Base-by-base conservation (phyloP, 2,113 vertebrate species). In the Pachyramphus minor region DNA sequence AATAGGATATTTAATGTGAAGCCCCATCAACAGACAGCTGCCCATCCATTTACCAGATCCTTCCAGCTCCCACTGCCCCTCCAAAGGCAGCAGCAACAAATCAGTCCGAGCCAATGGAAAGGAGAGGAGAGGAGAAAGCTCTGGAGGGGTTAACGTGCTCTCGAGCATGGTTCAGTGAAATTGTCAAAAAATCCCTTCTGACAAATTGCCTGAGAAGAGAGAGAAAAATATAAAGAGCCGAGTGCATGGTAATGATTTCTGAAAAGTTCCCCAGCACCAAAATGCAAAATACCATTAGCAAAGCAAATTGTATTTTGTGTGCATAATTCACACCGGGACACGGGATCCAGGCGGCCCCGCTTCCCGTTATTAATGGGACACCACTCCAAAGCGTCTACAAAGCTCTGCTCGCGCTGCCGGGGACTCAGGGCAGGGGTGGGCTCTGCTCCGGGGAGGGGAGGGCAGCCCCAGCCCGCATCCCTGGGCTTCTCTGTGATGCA, bases 181-280 rank as follows among this genome's bases (percentile, higher is more conserved):
- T 96, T 94, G 96, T 95, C 96, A 97, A 97, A 95, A 97, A 95
- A 97, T 97, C 96, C 94, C 94, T 97, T 97, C 96, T 97, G 97
- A 97, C 97, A 97, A 97, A 97, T 97, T 96, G 97, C 96, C 96
- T 96, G 92, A 89, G 96, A 97, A 96, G 85, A 97, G 96, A 96
- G 96, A 94, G 58, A 93, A 93, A 93, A 95, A 91, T 67, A 86
- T 83, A 74, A 93, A 95, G 91, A 92, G 93, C 84, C 28, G 27
- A 87, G 94, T 1, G 56, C 93, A 75, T 63, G 93, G 92, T 95
- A 97, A 97, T 97, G 97, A 97, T 97, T 97, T 96, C 96, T 97
- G 95, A 96, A 96, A 97, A 97, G 87, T 96, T 97, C 94, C 84
- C 87, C 75, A 77, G 90, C 94, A 95, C 96, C 97, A 89, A 96